These are phyloP conservation scores for Galaxias olidus DNA, from an alignment of 2,797 vertebrate species.

Conservation along the genomic window DNA sequence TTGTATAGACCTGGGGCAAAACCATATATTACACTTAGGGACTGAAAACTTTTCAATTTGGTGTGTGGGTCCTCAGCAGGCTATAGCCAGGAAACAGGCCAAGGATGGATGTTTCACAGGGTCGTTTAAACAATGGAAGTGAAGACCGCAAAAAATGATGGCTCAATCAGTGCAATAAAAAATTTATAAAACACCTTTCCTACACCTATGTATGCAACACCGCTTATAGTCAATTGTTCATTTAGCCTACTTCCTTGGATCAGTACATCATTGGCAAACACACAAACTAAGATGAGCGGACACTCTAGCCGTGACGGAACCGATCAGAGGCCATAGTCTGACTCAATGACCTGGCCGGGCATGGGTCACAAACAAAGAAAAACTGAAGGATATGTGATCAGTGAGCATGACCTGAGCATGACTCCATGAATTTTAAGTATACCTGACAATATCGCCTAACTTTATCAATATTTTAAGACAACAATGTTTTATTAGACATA, in stretches of 20 bases:
- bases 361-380: constrained; percentile 89
- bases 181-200: constrained; percentile 21
- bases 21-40: constrained; percentile 78
- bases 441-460: constrained; percentile 29
- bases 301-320: constrained; percentile 54
- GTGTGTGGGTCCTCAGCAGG: constrained; percentile 68
- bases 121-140: constrained; percentile 50
- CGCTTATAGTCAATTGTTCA: background rate
- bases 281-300: constrained; percentile 45
- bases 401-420: constrained; percentile 77
- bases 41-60: constrained; percentile 82
- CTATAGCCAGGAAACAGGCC: constrained; percentile 77
- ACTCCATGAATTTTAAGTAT: constrained; percentile 82
- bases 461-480: constrained; percentile 45
- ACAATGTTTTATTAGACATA: constrained; percentile 42
- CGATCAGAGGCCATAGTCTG: constrained; percentile 45
- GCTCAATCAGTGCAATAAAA: constrained; percentile 20
- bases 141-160: constrained; percentile 21
- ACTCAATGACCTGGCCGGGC: constrained; percentile 78
- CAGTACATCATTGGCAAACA: constrained; percentile 43
- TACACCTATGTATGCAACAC: background rate
- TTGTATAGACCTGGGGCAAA: constrained; percentile 69
- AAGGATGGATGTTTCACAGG: constrained; percentile 71
- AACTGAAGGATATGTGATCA: constrained; percentile 80
- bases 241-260: background rate